Base-by-base conservation (phyloP, 2,888 invertebrate genomes). In the Polydesmus complanatus region DNA sequence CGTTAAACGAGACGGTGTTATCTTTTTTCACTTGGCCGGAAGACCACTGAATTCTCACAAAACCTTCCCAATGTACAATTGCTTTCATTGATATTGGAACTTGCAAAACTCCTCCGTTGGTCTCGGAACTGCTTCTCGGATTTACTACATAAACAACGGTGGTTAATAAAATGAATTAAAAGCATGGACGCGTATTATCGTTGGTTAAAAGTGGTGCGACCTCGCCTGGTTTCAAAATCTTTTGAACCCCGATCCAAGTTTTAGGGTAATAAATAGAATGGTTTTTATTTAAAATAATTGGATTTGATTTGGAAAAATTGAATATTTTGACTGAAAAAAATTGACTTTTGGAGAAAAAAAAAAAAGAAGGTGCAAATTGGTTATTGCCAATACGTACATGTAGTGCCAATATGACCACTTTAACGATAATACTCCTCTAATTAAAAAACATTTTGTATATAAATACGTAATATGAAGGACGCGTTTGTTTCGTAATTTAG, bases 71-170 rank as follows among this genome's bases (percentile, higher is more conserved):
- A 19, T 27, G 3, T 11, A 59, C n/a, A 22, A 26, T 27, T 18
- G 59, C 59, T 14, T 59, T 51, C 21, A 59, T n/a, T 18, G n/a
- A 14, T 18, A 47, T 14, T 1, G 59, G 59, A 27, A 25, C 47
- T 27, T 27, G 51, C 19, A 59, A 18, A 47, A 25, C 37, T 11
- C 59, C 59, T 22, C 59, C 59, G 18, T 59, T 59, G n/a, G 37
- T 54, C 27, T 59, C 59, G 25, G 22, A 8, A 5, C n/a, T 19
- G 25, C 27, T 37, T 37, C 59, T 53, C 2, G 59, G 54, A 54
- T 22, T 50, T 51, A 59, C 59, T 59, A 23, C 23, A 25, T 27
- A 37, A 37, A 37, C 14, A 37, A 14, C 37, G 14, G 14, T 37
- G 37, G 5, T 37, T 37, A 37, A 37, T 8, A 5, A 37, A 37